Base-by-base conservation (phyloP, 2,888 invertebrate species). In the Charanyca ferruginea region DNA sequence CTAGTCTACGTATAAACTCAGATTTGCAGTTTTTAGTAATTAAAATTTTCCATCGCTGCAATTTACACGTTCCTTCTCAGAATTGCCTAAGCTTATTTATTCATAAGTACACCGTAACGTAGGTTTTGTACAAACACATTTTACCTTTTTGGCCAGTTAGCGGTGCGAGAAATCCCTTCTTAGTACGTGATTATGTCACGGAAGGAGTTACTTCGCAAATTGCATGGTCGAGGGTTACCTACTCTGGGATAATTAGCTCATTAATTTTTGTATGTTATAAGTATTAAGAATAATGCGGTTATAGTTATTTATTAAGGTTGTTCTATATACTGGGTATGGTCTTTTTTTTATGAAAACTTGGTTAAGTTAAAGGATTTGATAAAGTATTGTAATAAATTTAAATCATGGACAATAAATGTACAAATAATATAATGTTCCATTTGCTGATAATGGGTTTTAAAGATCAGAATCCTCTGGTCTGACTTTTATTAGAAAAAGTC, bases 141-240 rank as follows among this genome's bases (percentile, higher is more conserved):
- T 78, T 66, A 63, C 55, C 63, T 68, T 79, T 79, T 62, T 63
- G 59, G 35, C 61, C 68, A 55, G 60, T 75, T 71, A 55, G 60
- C 49, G 72, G 81, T 62, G 75, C 42, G 64, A 44, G 62, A 65
- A 81, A 78, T 78, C 75, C 71, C 70, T 78, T 52, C 81, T 81
- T 69, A 79, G 59, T 63, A 62, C 63, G 70, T 54, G 64, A 78
- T 79, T 79, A 78, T 57, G 75, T 68, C 81, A 66, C 75, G 66
- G 28, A 41, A 59, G 63, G 74, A 62, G 57, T 66, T 69, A 61
- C 41, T 63, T 73, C 54, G 45, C 48, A 71, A 78, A 73, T 72
- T 67, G 65, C 48, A 67, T 61, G 57, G 52, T 58, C 69, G 62
- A 75, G 59, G 55, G 75, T 60, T 32, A 68, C n/a, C n/a, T n/a